phyloP scores from a whole-genome alignment of 2,888 invertebrate genomes.

The Unio pictorum region DNA sequence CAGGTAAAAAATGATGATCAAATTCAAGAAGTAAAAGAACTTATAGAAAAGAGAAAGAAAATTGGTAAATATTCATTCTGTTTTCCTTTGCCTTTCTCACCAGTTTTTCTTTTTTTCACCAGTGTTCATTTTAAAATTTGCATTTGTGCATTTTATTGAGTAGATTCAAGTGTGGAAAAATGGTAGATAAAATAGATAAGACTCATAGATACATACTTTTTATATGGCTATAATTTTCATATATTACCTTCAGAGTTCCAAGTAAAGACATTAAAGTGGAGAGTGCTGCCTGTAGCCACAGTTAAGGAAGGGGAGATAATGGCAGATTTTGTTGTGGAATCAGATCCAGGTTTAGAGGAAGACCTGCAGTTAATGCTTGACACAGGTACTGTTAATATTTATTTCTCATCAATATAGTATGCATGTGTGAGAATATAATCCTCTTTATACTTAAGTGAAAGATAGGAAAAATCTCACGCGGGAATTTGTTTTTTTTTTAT shows the following conservation, averaged over 20 bases:
- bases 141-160: no score
- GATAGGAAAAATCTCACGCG: no score
- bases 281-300: constrained; percentile 30
- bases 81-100: not conserved
- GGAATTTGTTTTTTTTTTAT: no score
- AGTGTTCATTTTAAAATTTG: no score
- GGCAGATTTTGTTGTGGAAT: constrained; percentile 52
- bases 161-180: no score
- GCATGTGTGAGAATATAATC: no score
- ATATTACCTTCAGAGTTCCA: constrained; percentile 42
- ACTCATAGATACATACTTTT: not conserved
- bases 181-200: not conserved
- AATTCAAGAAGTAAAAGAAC: not conserved
- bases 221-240: not conserved
- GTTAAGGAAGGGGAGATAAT: constrained; percentile 38
- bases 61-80: not conserved
- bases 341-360: constrained; percentile 36
- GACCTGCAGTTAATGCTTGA: constrained; percentile 32
- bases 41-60: no score
- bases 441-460: no score
- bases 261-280: constrained; percentile 45
- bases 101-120: no score
- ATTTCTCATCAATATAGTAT: no score
- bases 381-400: constrained; percentile 9
- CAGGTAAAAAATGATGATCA: not conserved